Percentiles rank a stretch among this genome's conserved stretches.
These are phyloP conservation scores for Egretta garzetta DNA, from an alignment of 2,113 vertebrate species.

Conservation along the genomic window DNA sequence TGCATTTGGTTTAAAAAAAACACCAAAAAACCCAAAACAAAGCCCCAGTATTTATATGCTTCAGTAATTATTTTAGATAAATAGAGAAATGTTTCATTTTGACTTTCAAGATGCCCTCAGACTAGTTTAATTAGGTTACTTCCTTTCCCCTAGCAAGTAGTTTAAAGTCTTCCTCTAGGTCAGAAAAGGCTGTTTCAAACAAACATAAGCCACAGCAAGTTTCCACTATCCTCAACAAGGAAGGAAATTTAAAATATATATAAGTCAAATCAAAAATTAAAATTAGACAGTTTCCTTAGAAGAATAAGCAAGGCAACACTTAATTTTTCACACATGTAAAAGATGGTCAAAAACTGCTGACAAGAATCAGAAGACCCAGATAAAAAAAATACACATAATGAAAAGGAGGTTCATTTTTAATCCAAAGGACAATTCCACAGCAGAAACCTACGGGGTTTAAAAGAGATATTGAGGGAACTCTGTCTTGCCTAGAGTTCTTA, in stretches of 20 bases:
- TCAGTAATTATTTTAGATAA: neutral
- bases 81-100: neutral
- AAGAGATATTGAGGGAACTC: conserved; percentile 29
- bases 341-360: neutral
- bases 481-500: conserved; percentile 63
- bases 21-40: neutral
- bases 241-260: neutral
- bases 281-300: neutral
- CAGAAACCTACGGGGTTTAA: conserved; percentile 27
- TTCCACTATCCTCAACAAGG: neutral
- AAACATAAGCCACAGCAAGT: neutral
- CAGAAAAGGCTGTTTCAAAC: neutral
- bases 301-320: neutral
- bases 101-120: neutral
- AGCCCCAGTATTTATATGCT: neutral
- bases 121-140: neutral
- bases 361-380: neutral
- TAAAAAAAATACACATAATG: neutral
- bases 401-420: conserved; percentile 4
- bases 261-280: neutral
- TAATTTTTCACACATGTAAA: neutral
- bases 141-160: neutral
- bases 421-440: conserved; percentile 31
- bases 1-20: neutral
- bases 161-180: neutral